phyloP scores from a whole-genome alignment of 2,113 vertebrate species.

The Zeus faber region DNA sequence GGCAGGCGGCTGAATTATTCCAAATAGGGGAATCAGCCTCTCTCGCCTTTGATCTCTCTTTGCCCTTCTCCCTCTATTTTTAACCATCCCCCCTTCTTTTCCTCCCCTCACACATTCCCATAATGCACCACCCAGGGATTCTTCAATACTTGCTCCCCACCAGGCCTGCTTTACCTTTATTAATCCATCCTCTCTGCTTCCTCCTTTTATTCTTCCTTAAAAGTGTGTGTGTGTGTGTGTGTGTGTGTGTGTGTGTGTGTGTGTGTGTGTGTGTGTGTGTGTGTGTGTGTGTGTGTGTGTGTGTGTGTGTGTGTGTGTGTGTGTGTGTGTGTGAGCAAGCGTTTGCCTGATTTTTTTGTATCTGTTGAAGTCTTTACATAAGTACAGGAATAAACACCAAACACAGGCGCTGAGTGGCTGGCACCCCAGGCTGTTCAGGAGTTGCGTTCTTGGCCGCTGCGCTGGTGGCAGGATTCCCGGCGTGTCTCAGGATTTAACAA shows the following conservation, averaged over 20 bases:
- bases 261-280: too few relatives aligned
- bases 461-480: constrained; percentile 56
- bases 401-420: constrained; percentile 13
- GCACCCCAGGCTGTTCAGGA: constrained; percentile 34
- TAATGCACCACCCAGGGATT: too few relatives aligned
- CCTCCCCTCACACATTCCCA: not conserved
- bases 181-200: not conserved
- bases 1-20: constrained; percentile 50
- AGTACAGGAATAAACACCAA: too few relatives aligned
- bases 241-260: too few relatives aligned
- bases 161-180: not conserved
- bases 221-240: too few relatives aligned
- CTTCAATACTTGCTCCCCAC: constrained; percentile 6
- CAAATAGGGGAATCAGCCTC: constrained; percentile 46
- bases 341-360: too few relatives aligned
- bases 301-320: too few relatives aligned
- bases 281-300: too few relatives aligned
- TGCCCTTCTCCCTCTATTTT: constrained; percentile 38
- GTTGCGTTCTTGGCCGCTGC: constrained; percentile 43
- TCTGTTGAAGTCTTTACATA: too few relatives aligned
- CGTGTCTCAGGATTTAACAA: constrained; percentile 55
- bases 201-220: too few relatives aligned
- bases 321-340: too few relatives aligned
- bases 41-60: constrained; percentile 50
- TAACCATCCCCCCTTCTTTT: constrained; percentile 3